Percentiles rank a stretch among this genome's conserved stretches.
phyloP scores from a whole-genome alignment of 2,113 vertebrate species.

The Dipodomys merriami region DNA sequence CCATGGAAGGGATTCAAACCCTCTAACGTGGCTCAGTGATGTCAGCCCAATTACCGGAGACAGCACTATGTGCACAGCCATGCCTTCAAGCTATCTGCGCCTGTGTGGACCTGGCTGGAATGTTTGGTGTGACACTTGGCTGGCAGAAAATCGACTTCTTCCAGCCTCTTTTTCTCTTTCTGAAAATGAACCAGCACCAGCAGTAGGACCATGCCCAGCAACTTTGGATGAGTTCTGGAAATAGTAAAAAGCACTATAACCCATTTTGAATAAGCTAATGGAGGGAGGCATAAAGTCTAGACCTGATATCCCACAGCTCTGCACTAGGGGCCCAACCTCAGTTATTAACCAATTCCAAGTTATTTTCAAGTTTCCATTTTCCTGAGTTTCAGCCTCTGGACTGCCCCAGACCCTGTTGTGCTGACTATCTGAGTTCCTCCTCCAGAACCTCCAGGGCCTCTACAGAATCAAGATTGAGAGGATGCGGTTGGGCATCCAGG shows the following conservation, averaged over 20 bases:
- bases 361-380: not conserved
- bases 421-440: not conserved
- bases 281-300: not conserved
- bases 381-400: too few relatives aligned
- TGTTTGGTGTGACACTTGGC: slow-evolving; percentile 52
- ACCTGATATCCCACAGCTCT: not conserved
- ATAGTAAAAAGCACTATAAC: not conserved
- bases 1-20: slow-evolving; percentile 60
- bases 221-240: not conserved
- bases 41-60: slow-evolving; percentile 65
- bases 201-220: not conserved
- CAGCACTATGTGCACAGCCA: not conserved
- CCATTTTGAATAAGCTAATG: not conserved
- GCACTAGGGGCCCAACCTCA: not conserved
- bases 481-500: fast-evolving
- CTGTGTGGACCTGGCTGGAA: slow-evolving; percentile 56
- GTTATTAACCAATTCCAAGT: not conserved
- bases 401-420: not conserved
- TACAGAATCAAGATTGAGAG: not conserved
- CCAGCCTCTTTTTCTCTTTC: not conserved
- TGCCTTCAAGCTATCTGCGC: slow-evolving; percentile 46
- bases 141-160: slow-evolving; percentile 27
- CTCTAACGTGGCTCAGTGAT: slow-evolving; percentile 45
- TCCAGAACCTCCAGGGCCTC: not conserved
- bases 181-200: not conserved